A percentile compares a stretch with the other conserved stretches of the same genome.
Conservation (phyloP, 2,113 vertebrate genomes). For the Podarcis cretensis region DNA sequence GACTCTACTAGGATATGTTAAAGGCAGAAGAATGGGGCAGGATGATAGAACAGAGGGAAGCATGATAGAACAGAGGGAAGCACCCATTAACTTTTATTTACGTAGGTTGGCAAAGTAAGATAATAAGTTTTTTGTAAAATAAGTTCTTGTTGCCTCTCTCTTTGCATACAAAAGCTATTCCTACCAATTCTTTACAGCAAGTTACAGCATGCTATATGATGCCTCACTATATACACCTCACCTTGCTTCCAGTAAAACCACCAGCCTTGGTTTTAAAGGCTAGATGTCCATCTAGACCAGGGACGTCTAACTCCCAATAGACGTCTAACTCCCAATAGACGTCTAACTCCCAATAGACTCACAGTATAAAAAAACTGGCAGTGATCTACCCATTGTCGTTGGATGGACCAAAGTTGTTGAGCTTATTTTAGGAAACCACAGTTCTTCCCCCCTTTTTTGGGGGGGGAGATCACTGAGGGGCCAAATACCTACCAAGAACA, state of each 20-base stretch:
- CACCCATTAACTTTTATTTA: background rate
- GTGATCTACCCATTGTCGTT: too few species aligned
- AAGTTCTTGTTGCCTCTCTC: background rate
- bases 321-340: too few species aligned
- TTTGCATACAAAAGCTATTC: background rate
- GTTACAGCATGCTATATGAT: background rate
- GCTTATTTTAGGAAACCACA: too few species aligned
- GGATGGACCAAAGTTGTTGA: too few species aligned
- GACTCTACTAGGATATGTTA: background rate
- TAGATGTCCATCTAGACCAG: too few species aligned
- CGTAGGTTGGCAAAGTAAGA: background rate
- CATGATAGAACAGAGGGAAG: background rate
- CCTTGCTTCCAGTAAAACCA: background rate
- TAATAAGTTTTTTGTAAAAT: background rate
- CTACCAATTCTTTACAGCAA: background rate
- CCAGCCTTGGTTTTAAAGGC: background rate
- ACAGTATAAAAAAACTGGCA: too few species aligned
- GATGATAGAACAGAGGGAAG: background rate
- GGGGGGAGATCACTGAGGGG: too few species aligned
- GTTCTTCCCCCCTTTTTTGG: too few species aligned
- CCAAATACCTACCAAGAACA: too few species aligned
- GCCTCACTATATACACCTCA: background rate
- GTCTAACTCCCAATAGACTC: too few species aligned
- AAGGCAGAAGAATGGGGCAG: background rate
- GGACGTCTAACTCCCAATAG: too few species aligned